Percentiles rank a stretch among this genome's conserved stretches.
phyloP scores from a whole-genome alignment of 2,797 vertebrate species.

The Pantherophis alleghaniensis region DNA sequence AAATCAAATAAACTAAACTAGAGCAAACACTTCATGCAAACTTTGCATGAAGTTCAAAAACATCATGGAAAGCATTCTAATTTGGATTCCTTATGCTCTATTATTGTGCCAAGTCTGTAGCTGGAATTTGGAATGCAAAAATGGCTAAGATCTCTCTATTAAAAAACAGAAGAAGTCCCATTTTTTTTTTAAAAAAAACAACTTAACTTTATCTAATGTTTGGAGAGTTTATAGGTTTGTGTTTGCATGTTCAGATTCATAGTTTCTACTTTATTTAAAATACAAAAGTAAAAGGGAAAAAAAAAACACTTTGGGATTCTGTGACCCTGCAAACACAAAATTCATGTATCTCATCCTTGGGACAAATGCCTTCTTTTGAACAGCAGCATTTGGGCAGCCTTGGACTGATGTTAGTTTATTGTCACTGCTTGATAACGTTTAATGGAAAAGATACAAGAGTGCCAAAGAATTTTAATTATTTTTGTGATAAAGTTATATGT shows the following conservation, averaged over 20 bases:
- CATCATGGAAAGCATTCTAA: conserved; percentile 52
- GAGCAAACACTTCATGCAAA: not conserved
- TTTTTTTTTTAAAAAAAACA: conserved; percentile 58
- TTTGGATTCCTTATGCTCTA: conserved; percentile 67
- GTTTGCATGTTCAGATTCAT: conserved; percentile 64
- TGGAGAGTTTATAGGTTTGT: conserved; percentile 40
- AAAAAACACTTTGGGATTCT: conserved; percentile 67
- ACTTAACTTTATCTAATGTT: conserved; percentile 57
- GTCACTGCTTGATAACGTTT: conserved; percentile 96
- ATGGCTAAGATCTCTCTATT: conserved; percentile 67
- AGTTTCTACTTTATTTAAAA: conserved; percentile 50
- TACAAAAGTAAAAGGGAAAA: not conserved
- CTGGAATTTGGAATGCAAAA: conserved; percentile 61
- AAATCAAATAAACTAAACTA: too few species aligned
- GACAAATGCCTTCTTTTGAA: conserved; percentile 80
- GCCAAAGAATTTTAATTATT: conserved; percentile 99
- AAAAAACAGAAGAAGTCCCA: conserved; percentile 59
- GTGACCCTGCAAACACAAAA: conserved; percentile 79
- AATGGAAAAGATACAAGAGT: conserved; percentile 98
- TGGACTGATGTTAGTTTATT: conserved; percentile 91
- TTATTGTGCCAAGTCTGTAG: conserved; percentile 70
- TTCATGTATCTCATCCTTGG: conserved; percentile 77
- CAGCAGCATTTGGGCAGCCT: conserved; percentile 86
- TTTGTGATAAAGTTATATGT: conserved; percentile 99
- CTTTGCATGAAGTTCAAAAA: not conserved